phyloP scores from a whole-genome alignment of 37 sponge, comb jelly and placozoan species.

The Axinella damicornis region DNA sequence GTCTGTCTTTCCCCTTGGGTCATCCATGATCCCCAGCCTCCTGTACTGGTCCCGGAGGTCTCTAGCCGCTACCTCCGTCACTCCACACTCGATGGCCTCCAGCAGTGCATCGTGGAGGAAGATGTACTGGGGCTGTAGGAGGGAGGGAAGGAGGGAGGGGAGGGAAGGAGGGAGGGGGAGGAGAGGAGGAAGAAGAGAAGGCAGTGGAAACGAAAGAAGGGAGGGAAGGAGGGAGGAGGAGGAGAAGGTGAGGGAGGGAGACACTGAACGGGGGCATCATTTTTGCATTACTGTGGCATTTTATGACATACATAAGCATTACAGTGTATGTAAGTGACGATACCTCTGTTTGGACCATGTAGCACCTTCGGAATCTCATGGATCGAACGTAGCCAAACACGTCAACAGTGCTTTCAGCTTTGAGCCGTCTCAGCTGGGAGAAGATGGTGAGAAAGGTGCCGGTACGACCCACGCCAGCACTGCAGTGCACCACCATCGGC shows the following conservation, averaged over 20 bases:
- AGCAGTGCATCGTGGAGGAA: conserved; percentile 94
- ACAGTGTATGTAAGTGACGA: conserved; percentile 1
- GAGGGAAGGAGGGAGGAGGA: too few species aligned
- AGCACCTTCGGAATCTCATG: conserved; percentile 77
- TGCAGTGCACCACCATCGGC: conserved; percentile 97
- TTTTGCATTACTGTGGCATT: too few species aligned
- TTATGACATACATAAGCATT: too few species aligned
- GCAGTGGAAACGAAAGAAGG: too few species aligned
- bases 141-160: neutral
- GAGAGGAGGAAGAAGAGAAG: too few species aligned
- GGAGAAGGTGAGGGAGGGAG: too few species aligned
- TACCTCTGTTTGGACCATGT: conserved; percentile 96
- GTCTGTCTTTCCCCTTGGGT: conserved; percentile 20
- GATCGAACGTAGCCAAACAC: conserved; percentile 70
- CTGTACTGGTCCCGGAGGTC: conserved; percentile 76
- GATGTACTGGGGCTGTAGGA: conserved; percentile 74
- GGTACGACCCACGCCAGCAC: conserved; percentile 97
- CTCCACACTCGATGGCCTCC: conserved; percentile 89
- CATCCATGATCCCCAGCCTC: conserved; percentile 57
- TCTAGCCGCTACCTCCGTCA: conserved; percentile 81
- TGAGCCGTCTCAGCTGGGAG: conserved; percentile 68
- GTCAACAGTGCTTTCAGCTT: conserved; percentile 63
- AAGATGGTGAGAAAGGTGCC: conserved; percentile 93
- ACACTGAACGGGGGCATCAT: too few species aligned
- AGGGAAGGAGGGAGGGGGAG: too few species aligned